Base-by-base conservation (phyloP, 2,113 vertebrate species). In the Semnornis frantzii region DNA sequence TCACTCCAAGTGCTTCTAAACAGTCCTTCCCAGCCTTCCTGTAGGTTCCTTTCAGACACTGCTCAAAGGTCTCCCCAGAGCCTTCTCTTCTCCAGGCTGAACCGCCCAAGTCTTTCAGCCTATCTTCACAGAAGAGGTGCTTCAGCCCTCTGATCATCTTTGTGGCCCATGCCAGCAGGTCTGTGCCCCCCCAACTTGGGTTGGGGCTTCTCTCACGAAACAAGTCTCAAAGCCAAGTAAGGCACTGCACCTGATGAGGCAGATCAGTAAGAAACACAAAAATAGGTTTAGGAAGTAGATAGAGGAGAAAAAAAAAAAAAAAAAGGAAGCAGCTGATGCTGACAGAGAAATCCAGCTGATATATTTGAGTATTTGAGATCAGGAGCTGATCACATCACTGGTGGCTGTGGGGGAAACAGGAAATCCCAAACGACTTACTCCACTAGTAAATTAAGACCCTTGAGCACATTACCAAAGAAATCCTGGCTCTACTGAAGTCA, bases 381-480 rank as follows among this genome's bases (percentile, higher is more conserved):
- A 71, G 37, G 31, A 87, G 62, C 34, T 83, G 64, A 85, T 39
- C 60, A 62, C 50, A 93, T 50, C 64, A 89, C 12, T 24, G 0
- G 24, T 48, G 73, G 54, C 34, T 50, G 23, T 6, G 64, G 8
- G 13, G 28, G 19, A 13, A 52, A 84, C 44, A 79, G 70, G 85
- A 88, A 93, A 93, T 86, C 66, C 70, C 62, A 78, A 86, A 84
- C 1, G 1, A 85, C 80, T 87, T 44, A 75, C 58, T 81, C 69
- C 33, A 58, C 80, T 75, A 62, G 70, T 86, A 94, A 95, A 90
- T 74, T 69, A 92, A 78, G 66, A 72, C n/a, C n/a, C 20, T 84
- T 84, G 63, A 78, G 76, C 82, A 75, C 69, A 78, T 82, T 90
- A 85, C 30, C 21, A 85, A 93, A 93, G 81, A 93, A 73, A 62